Evolutionary conservation across 1,140 invertebrate genomes (phyloP), one percentile per base, ranked within the genome.

Genomic region (Plectrocnemia conspersa): DNA sequence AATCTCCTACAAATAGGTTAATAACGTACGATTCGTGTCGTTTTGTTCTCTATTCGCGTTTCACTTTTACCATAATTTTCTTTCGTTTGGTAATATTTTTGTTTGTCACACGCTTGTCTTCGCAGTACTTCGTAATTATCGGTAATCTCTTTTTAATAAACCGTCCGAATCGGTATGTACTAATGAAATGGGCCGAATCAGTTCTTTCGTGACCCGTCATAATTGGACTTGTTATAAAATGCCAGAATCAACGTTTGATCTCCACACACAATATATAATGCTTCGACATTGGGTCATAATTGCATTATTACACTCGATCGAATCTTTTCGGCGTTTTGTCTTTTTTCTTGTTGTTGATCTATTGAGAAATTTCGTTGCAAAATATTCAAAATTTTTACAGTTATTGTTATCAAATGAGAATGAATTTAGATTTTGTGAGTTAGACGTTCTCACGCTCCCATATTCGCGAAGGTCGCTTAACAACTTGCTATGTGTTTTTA

Each of bases 281-380:
- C 35, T 29, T 16, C 11, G 5, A 16, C 11, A 38, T 38, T 38
- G 18, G 35, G 10, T 16, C 7, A 16, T 38, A 38, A 38, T 38
- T 38, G 35, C 35, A 38, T 38, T 38, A 38, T 38, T 38, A 13
- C 18, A 15, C 35, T 38, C 18, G 35, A 38, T 16, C 35, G 15
- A 38, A 38, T 38, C 35, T 16, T n/a, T n/a, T n/a, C n/a, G n/a
- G n/a, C n/a, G n/a, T n/a, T n/a, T n/a, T 38, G 35, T 5, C 13
- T 13, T 38, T 38, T 38, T 38, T 38, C 4, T 6, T 16, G 35
- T 38, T 15, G 35, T 38, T 38, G 35, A 10, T 38, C 35, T 38
- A 38, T 38, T 38, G 35, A 16, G 35, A 9, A 38, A 38, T 16
- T 5, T 7, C 13, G 13, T 38, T 38, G 18, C 35, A 6, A 38